Percentiles rank a stretch among this genome's conserved stretches.
Evolutionary conservation across 1,140 invertebrate genomes (phyloP).

Genomic region (Neuroterus valhalla): DNA sequence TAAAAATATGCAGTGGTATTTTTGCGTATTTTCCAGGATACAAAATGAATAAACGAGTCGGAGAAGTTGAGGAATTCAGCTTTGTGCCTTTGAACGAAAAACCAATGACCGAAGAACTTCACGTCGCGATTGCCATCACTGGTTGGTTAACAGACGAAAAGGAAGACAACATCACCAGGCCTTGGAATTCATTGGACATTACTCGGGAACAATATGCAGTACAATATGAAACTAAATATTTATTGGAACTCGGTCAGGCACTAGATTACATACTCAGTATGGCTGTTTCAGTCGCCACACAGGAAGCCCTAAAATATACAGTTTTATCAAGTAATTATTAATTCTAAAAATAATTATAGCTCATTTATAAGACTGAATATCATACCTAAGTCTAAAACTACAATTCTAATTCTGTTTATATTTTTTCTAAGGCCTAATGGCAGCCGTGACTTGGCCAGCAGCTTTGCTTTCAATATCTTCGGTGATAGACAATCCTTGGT

Average conservation of each 20-base stretch:
- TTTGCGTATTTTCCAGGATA: constrained; percentile 72
- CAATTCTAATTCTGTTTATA: constrained; percentile 7
- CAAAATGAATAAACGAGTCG: constrained; percentile 84
- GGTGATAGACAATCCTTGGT: constrained; percentile 86
- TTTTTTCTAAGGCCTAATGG: constrained; percentile 76
- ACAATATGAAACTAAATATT: constrained; percentile 82
- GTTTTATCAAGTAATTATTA: constrained; percentile 78
- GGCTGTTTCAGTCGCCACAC: constrained; percentile 81
- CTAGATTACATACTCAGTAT: constrained; percentile 81
- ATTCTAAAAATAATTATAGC: constrained; percentile 19
- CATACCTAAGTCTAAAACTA: no score
- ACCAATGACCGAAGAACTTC: constrained; percentile 72
- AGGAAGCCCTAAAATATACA: constrained; percentile 85
- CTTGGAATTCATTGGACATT: constrained; percentile 79
- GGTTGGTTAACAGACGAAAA: constrained; percentile 79
- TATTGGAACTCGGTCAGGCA: constrained; percentile 80
- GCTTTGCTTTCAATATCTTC: constrained; percentile 79
- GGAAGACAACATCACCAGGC: constrained; percentile 73
- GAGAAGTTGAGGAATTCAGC: constrained; percentile 83
- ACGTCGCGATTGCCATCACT: constrained; percentile 81
- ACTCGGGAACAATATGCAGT: constrained; percentile 83
- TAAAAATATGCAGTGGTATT: constrained; percentile 4
- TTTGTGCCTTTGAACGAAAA: constrained; percentile 77
- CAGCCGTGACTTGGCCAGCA: constrained; percentile 83
- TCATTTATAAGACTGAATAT: constrained; percentile 3